Evolutionary conservation across 2,113 vertebrate species (phyloP), one percentile per base, ranked within the genome.

Genomic region (Proteles cristata): DNA sequence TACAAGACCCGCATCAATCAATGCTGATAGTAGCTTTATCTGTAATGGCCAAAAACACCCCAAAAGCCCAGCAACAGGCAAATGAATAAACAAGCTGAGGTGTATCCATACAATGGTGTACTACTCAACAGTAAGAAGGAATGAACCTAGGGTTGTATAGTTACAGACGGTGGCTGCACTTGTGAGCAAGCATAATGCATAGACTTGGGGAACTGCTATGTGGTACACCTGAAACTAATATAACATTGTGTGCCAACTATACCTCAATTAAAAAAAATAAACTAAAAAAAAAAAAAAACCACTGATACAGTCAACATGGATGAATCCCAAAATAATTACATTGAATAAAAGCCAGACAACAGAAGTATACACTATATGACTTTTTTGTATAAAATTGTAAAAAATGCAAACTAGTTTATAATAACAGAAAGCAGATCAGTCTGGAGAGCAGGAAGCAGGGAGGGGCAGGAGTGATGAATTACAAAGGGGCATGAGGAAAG

Each of bases 1-100:
- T 16, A 94, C 19, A 71, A 71, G 65, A 21, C 48, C 23, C 79
- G 6, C 31, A 77, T 23, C 39, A 39, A 69, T 85, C 77, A 65
- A 25, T 65, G 28, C 71, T 84, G 69, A 85, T 4, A 58, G 21
- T 5, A 74, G 48, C 55, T 94, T 95, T 80, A 91, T 88, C 71
- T 96, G 17, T 81, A 93, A 93, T 43, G 87, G 71, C 17, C 48
- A 79, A 88, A 96, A 88, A 80, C 61, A 86, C 92, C 35, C n/a
- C 58, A 88, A 85, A 88, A 35, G 79, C 35, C 85, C 66, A 77
- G 39, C 73, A 89, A 63, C 7, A 68, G 31, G 45, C 39, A 39
- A 96, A 53, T 61, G 21, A 96, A 50, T 93, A 86, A 76, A 50
- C 15, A 91, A 96, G 45, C 63, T 45, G 58, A 82, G 17, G 25